Conservation (phyloP, 1,140 invertebrate genomes). For the Rhyzopertha dominica region DNA sequence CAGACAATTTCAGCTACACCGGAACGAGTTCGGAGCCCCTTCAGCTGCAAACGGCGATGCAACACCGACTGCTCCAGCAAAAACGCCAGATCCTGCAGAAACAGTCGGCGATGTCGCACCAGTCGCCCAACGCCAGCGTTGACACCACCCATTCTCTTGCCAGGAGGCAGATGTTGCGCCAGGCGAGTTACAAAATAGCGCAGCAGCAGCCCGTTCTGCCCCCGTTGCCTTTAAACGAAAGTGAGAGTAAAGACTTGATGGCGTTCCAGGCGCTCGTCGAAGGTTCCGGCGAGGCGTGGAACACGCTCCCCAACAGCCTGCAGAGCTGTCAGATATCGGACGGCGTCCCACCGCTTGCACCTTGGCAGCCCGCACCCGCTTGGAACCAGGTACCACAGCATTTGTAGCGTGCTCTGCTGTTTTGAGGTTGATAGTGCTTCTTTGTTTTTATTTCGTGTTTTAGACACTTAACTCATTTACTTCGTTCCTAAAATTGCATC, state of each 20-base stretch:
- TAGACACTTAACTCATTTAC: not conserved
- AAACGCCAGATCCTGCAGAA: constrained; percentile 77
- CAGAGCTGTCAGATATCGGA: constrained; percentile 59
- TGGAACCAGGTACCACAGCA: constrained; percentile 46
- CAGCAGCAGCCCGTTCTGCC: constrained; percentile 64
- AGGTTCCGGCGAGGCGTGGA: constrained; percentile 52
- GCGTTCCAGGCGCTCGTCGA: constrained; percentile 51
- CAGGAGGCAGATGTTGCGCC: constrained; percentile 66
- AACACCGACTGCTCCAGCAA: constrained; percentile 70
- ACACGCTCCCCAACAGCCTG: constrained; percentile 52
- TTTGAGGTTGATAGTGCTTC: not conserved
- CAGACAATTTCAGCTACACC: constrained; percentile 59
- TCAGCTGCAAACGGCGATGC: constrained; percentile 68
- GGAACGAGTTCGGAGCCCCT: constrained; percentile 47
- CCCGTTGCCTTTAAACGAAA: constrained; percentile 50
- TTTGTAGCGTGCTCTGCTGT: constrained; percentile 29
- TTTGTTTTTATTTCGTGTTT: not conserved
- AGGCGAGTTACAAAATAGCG: constrained; percentile 74
- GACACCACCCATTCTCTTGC: constrained; percentile 46
- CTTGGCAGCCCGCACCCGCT: constrained; percentile 38
- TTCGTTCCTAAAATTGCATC: too few relatives aligned
- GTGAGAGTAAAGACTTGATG: constrained; percentile 55
- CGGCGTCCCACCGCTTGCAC: constrained; percentile 14
- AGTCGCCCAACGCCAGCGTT: constrained; percentile 34
- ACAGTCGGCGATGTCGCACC: constrained; percentile 62